A percentile compares a stretch with the other conserved stretches of the same genome.
Evolutionary conservation across 2,888 invertebrate species (phyloP).

Genomic region (Zelleria hepariella): DNA sequence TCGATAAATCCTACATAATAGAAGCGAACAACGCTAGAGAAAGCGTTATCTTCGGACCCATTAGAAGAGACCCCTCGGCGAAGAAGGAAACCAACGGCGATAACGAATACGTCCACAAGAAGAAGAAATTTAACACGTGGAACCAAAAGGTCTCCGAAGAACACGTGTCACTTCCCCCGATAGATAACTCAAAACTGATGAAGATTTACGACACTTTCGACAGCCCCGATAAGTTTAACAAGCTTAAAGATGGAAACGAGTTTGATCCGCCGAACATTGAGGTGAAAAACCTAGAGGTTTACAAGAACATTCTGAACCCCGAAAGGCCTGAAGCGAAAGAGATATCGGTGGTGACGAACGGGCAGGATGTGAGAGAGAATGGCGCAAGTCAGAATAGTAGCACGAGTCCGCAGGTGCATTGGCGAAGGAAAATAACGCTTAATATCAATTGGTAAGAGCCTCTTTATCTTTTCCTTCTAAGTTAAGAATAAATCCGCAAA

Average conservation of each 20-base stretch:
- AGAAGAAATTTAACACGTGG: conserved; percentile 48
- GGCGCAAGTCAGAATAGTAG: conserved; percentile 17
- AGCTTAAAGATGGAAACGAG: conserved; percentile 20
- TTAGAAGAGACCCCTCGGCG: conserved; percentile 16
- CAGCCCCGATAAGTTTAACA: not conserved
- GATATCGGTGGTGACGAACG: conserved; percentile 25
- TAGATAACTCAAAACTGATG: not conserved
- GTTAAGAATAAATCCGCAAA: not conserved
- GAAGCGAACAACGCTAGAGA: conserved; percentile 60
- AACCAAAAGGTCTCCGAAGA: not conserved
- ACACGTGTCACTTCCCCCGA: not conserved
- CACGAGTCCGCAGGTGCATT: conserved; percentile 39
- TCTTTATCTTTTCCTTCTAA: not conserved
- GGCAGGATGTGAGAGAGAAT: conserved; percentile 15
- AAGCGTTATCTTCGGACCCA: conserved; percentile 58
- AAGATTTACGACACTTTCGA: conserved; percentile 7
- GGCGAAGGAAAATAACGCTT: conserved; percentile 46
- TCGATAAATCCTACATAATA: conserved; percentile 51
- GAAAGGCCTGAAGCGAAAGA: conserved; percentile 29
- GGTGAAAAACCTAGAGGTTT: conserved; percentile 48
- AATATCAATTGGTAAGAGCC: conserved; percentile 38
- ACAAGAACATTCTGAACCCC: conserved; percentile 53
- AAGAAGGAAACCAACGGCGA: conserved; percentile 31
- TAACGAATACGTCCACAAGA: conserved; percentile 59
- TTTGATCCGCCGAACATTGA: conserved; percentile 35